Percentiles rank a stretch among this genome's conserved stretches.
Evolutionary conservation across 2,888 invertebrate species (phyloP).

Genomic region (Ormyrus pomaceus): DNA sequence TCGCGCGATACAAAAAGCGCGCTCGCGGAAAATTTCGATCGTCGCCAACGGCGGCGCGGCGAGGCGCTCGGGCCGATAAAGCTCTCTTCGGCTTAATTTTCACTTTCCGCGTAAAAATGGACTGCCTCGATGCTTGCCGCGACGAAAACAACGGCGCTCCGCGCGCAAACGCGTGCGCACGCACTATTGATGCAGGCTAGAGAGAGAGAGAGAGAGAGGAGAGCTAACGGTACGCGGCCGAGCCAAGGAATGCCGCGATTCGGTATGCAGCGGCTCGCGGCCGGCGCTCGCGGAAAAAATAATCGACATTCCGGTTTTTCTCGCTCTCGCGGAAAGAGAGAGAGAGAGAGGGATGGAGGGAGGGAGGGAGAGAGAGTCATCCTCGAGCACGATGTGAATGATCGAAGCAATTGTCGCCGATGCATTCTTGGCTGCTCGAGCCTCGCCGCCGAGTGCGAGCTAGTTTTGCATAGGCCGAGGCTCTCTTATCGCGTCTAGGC

Average conservation of each 20-base stretch:
- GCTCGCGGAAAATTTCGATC: too few relatives aligned
- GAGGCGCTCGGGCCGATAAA: too few relatives aligned
- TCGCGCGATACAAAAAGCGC: too few relatives aligned
- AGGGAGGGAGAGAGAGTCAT: constrained; percentile 66
- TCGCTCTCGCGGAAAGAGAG: constrained; percentile 62
- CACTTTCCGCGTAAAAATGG: too few relatives aligned
- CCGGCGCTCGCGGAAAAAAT: constrained; percentile 47
- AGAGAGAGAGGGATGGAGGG: constrained; percentile 5
- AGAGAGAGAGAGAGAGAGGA: not conserved
- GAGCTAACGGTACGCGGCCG: constrained; percentile 67
- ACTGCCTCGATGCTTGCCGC: too few relatives aligned
- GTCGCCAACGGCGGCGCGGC: too few relatives aligned
- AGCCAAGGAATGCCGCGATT: constrained; percentile 71
- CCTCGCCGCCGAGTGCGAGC: constrained; percentile 39
- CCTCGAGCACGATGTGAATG: constrained; percentile 55
- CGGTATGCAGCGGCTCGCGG: constrained; percentile 48
- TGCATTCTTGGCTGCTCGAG: too few relatives aligned
- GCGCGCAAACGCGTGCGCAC: too few relatives aligned
- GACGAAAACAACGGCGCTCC: too few relatives aligned
- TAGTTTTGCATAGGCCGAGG: not conserved
- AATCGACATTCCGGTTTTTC: constrained; percentile 59
- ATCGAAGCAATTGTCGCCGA: too few relatives aligned
- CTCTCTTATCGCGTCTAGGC: constrained; percentile 28
- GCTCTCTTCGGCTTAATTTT: too few relatives aligned
- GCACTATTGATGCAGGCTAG: not conserved